A percentile compares a stretch with the other conserved stretches of the same genome.
Conservation (phyloP, 2,888 invertebrate species). For the Hypomecis atomaria region DNA sequence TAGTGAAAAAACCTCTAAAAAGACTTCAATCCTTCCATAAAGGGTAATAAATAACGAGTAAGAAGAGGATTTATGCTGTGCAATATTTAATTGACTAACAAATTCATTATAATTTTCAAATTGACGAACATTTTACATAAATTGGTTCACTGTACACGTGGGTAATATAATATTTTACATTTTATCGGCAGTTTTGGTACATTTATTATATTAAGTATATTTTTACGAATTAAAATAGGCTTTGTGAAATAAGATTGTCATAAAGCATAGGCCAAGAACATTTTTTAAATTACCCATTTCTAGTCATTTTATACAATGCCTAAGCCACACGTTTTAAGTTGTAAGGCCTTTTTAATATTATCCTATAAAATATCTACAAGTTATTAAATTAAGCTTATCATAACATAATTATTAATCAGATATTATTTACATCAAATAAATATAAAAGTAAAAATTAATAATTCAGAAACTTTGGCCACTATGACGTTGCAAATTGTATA, state of each 20-base stretch:
- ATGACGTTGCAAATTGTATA: too few species aligned
- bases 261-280: slow-evolving; percentile 14
- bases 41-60: background rate
- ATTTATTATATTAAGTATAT: slow-evolving; percentile 21
- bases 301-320: slow-evolving; percentile 17
- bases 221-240: slow-evolving; percentile 2
- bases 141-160: slow-evolving; percentile 29
- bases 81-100: slow-evolving; percentile 78
- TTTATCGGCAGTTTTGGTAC: slow-evolving; percentile 31
- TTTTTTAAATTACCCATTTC: background rate
- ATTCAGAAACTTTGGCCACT: too few species aligned
- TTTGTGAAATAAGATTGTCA: background rate
- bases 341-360: slow-evolving; percentile 26
- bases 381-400: slow-evolving; percentile 6
- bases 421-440: slow-evolving; percentile 14
- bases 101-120: slow-evolving; percentile 57
- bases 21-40: too few species aligned
- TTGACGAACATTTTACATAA: slow-evolving; percentile 56
- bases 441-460: background rate
- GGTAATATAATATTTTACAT: slow-evolving; percentile 6
- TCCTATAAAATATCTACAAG: slow-evolving; percentile 5
- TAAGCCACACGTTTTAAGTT: slow-evolving; percentile 19
- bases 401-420: background rate
- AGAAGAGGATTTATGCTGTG: slow-evolving; percentile 52
- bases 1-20: too few species aligned